A percentile compares a stretch with the other conserved stretches of the same genome.
Conservation (phyloP, 1,140 invertebrate species). For the Diachasma alloeum region DNA sequence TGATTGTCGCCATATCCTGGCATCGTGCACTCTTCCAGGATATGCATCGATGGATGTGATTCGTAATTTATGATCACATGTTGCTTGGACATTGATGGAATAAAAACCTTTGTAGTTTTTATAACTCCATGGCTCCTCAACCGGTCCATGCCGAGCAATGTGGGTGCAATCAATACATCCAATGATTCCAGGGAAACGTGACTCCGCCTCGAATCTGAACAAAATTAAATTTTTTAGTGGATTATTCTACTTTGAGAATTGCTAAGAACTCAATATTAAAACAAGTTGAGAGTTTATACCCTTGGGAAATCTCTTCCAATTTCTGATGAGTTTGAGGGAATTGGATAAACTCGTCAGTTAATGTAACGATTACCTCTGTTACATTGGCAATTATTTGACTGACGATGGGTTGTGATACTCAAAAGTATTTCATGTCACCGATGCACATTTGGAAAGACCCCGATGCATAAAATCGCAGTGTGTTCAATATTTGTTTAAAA, state of each 20-base stretch:
- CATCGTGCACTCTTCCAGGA: slow-evolving; percentile 2
- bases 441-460: neutral
- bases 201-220: neutral
- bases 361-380: neutral
- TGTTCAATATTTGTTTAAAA: no score
- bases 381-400: neutral
- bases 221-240: neutral
- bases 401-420: neutral
- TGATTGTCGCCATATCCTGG: neutral
- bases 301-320: neutral
- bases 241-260: neutral
- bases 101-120: neutral
- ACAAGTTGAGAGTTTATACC: neutral
- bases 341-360: neutral
- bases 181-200: neutral
- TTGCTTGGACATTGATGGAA: neutral
- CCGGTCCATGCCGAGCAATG: neutral
- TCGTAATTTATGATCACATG: neutral
- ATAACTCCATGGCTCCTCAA: neutral
- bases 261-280: no score
- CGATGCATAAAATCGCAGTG: slow-evolving; percentile 1
- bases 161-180: slow-evolving; percentile 3
- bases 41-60: neutral
- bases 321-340: neutral
- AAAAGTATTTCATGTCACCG: neutral